These are phyloP conservation scores for Cladopsammia gracilis DNA, from an alignment of 64 coral and sea anemone species.

Conservation along the genomic window DNA sequence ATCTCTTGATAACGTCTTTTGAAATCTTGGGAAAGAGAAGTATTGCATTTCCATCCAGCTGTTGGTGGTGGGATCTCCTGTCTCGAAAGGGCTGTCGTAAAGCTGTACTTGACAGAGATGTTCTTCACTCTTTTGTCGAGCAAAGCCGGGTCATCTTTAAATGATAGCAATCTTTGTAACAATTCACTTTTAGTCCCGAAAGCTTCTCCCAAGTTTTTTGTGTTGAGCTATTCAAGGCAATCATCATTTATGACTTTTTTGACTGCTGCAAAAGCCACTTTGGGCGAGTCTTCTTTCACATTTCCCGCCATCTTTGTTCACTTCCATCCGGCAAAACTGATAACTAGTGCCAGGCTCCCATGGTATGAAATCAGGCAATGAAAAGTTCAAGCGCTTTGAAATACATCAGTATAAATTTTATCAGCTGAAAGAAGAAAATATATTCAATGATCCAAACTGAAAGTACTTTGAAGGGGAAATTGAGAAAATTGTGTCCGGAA, in stretches of 20 bases:
- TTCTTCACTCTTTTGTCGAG: not conserved
- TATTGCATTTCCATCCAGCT: slow-evolving; percentile 18
- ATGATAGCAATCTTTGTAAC: not conserved
- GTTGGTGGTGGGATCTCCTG: not conserved
- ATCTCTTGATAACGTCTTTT: not conserved
- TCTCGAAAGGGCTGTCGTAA: slow-evolving; percentile 3
- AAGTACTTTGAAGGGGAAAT: too few relatives aligned
- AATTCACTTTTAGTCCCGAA: not conserved
- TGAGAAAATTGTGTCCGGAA: too few relatives aligned
- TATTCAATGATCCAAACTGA: too few relatives aligned
- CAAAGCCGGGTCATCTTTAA: not conserved
- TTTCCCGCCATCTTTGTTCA: not conserved
- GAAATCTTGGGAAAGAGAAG: not conserved
- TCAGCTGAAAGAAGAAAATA: too few relatives aligned
- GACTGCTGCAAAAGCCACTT: not conserved
- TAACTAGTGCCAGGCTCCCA: not conserved
- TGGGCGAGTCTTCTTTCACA: not conserved
- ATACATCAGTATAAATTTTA: too few relatives aligned
- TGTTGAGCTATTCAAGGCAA: too few relatives aligned
- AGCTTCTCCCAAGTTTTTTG: not conserved
- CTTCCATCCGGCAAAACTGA: too few relatives aligned
- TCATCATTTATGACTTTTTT: not conserved
- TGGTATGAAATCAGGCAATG: not conserved
- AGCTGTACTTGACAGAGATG: slow-evolving; percentile 7
- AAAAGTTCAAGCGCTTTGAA: too few relatives aligned